A percentile compares a stretch with the other conserved stretches of the same genome.
phyloP scores from a whole-genome alignment of 2,888 invertebrate genomes.

The Aphidoletes aphidimyza region DNA sequence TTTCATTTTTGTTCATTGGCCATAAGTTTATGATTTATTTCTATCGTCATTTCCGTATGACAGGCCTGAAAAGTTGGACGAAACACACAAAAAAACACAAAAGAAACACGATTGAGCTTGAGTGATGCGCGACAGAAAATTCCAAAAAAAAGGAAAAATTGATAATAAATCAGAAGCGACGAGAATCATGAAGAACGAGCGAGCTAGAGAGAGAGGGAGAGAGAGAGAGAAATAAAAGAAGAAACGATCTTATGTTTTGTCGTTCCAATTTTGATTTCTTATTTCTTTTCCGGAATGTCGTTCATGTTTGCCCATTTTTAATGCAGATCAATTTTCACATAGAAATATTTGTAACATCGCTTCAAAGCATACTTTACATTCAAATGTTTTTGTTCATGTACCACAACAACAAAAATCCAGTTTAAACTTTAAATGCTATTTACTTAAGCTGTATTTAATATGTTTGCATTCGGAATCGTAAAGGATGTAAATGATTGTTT shows the following conservation, averaged over 20 bases:
- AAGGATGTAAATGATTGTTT: neutral
- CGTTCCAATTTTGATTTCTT: neutral
- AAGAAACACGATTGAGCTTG: too few species aligned
- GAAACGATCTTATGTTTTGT: too few species aligned
- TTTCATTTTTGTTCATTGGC: slow-evolving; percentile 9
- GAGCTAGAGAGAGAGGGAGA: too few species aligned
- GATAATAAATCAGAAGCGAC: neutral
- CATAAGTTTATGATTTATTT: neutral
- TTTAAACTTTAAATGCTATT: too few species aligned
- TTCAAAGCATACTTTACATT: too few species aligned
- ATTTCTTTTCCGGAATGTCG: neutral
- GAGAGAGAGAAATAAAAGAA: too few species aligned
- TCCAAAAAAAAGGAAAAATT: neutral
- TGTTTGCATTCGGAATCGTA: neutral
- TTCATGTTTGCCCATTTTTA: neutral
- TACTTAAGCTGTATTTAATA: slow-evolving; percentile 23
- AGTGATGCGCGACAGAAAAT: neutral
- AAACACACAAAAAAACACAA: neutral
- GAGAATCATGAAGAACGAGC: too few species aligned
- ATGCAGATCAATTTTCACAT: too few species aligned
- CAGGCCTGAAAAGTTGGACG: neutral
- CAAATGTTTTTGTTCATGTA: too few species aligned
- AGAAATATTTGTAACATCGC: too few species aligned
- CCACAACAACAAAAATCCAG: too few species aligned
- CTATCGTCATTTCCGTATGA: neutral